These are phyloP conservation scores for Eublepharis macularius DNA, from an alignment of 2,113 vertebrate genomes.

Conservation along the genomic window DNA sequence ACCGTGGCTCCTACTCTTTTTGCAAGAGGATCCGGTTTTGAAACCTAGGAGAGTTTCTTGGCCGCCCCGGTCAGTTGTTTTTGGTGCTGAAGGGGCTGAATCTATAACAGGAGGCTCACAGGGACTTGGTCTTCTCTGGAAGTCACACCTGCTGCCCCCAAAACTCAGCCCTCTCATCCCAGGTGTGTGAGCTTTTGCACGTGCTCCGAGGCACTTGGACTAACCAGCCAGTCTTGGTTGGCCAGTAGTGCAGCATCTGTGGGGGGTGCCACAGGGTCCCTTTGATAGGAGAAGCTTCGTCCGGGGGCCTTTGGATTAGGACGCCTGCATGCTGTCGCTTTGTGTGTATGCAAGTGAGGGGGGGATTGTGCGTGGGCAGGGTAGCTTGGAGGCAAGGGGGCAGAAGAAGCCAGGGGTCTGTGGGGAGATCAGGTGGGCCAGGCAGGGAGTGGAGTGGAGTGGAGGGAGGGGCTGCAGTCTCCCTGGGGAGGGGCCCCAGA, in stretches of 20 bases:
- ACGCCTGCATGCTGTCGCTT: too few species aligned
- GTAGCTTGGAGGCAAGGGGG: too few species aligned
- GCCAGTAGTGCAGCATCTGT: background rate
- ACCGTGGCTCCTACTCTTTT: too few species aligned
- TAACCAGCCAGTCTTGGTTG: background rate
- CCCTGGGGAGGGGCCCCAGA: too few species aligned
- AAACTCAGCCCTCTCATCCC: background rate
- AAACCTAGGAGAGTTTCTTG: fast-evolving
- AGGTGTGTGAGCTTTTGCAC: background rate
- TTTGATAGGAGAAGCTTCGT: background rate
- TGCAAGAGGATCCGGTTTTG: too few species aligned
- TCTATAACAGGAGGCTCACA: background rate
- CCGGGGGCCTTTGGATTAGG: too few species aligned
- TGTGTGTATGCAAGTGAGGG: too few species aligned
- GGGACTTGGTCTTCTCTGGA: background rate
- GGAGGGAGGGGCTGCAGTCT: background rate
- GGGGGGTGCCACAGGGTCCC: background rate
- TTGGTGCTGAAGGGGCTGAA: fast-evolving
- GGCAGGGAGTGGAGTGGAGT: too few species aligned
- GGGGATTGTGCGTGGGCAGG: too few species aligned
- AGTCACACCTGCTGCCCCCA: background rate
- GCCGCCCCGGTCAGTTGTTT: background rate
- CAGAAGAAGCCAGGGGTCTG: too few species aligned
- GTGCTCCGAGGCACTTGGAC: background rate
- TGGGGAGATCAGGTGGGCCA: too few species aligned